Conservation (phyloP, 1,140 invertebrate species). For the Dreissena rostriformis region DNA sequence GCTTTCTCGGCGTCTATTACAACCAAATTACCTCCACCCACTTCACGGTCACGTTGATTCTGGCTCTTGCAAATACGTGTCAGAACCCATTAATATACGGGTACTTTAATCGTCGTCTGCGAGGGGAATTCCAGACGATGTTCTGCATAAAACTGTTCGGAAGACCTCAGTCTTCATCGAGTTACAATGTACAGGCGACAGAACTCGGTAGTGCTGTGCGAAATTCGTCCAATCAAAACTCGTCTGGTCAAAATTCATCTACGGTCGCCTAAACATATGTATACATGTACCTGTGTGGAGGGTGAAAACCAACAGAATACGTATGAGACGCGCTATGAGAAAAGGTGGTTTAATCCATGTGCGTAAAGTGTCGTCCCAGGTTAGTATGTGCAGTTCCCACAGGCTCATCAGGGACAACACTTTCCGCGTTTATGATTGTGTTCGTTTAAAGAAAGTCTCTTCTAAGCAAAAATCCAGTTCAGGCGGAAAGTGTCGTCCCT, state of each 20-base stretch:
- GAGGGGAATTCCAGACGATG: constrained; percentile 62
- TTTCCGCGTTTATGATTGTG: too few species aligned
- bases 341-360: too few species aligned
- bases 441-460: too few species aligned
- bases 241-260: neutral
- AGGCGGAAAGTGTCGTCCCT: too few species aligned
- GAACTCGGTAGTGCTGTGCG: constrained; percentile 26
- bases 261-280: too few species aligned
- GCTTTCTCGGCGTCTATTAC: constrained; percentile 63
- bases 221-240: constrained; percentile 20
- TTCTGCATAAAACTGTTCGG: constrained; percentile 36
- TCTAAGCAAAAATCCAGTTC: too few species aligned
- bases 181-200: constrained; percentile 28
- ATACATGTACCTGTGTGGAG: too few species aligned
- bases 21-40: constrained; percentile 65
- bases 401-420: too few species aligned
- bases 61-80: constrained; percentile 64
- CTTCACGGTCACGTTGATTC: constrained; percentile 66
- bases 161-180: neutral
- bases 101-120: constrained; percentile 65
- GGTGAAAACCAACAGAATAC: too few species aligned
- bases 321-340: too few species aligned
- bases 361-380: too few species aligned
- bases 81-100: constrained; percentile 69
- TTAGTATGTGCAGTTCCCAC: too few species aligned